Evolutionary conservation across 2,888 invertebrate species (phyloP), one percentile per base, ranked within the genome.

Genomic region (Tachina grossa): DNA sequence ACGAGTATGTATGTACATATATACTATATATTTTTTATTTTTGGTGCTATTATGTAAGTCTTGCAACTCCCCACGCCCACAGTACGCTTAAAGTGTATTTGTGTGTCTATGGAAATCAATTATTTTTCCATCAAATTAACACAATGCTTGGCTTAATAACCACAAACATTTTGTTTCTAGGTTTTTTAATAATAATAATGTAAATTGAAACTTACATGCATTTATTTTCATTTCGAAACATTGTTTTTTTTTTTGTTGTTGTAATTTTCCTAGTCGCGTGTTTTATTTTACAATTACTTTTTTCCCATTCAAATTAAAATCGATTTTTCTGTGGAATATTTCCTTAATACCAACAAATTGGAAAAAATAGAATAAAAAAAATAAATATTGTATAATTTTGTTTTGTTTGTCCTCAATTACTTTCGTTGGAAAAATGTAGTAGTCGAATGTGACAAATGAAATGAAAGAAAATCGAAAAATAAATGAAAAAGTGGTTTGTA

Each of bases 281-380:
- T 61, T 78, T 61, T 22, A 51, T 69, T 78, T 69, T 43, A 43
- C 49, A 57, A 59, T 0, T 9, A 47, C 39, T 59, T 68, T 82
- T 85, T 75, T 69, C 80, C 55, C 63, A 82, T 82, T 85, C 57
- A 85, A 85, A 85, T 85, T 78, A 75, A 83, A 82, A 85, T 85
- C 74, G 85, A 85, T 85, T 85, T 81, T 82, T 78, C n/a, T 47
- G 22, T 66, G 41, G 49, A 71, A 63, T 41, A 53, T 65, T 80
- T 65, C 22, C 49, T 49, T 57, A 80, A 72, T 71, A 47, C 55
- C 53, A 43, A 16, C 43, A n/a, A 69, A 78, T 59, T 69, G 39
- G 49, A 19, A 63, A 77, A 43, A 47, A 49, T 16, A 49, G 5
- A 19, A 47, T 16, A 61, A 69, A 65, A 39, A 61, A 69, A 61